Percentiles rank a stretch among this genome's conserved stretches.
phyloP scores from a whole-genome alignment of 92 coral and sea anemone species.

The Hydrozoanthus gracilis region DNA sequence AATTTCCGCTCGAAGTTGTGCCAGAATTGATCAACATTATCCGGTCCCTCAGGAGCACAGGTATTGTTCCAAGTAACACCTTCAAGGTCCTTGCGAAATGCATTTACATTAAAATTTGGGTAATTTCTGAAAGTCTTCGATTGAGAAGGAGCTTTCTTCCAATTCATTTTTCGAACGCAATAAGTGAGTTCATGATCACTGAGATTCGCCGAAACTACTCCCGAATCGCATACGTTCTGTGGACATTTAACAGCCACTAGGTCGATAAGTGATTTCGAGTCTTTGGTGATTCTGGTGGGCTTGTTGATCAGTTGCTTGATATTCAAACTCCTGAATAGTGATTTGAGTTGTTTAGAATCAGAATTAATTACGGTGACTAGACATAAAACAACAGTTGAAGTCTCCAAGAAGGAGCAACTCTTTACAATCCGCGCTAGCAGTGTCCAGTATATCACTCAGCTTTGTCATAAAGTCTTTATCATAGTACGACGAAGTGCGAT shows the following conservation, averaged over 20 bases:
- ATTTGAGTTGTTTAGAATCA: constrained; percentile 69
- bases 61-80: constrained; percentile 55
- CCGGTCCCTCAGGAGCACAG: constrained; percentile 50
- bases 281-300: constrained; percentile 64
- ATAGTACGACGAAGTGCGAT: constrained; percentile 57
- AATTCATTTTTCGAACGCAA: too few relatives aligned
- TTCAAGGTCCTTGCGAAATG: constrained; percentile 59
- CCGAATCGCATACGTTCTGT: constrained; percentile 64
- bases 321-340: constrained; percentile 50
- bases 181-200: constrained; percentile 77
- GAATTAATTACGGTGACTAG: constrained; percentile 26
- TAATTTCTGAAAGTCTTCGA: constrained; percentile 65
- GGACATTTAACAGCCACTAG: constrained; percentile 61
- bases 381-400: constrained; percentile 24
- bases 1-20: constrained; percentile 44
- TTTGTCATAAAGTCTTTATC: constrained; percentile 62
- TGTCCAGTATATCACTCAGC: constrained; percentile 52
- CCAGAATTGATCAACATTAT: constrained; percentile 57
- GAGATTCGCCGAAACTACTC: constrained; percentile 62
- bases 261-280: constrained; percentile 69
- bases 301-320: constrained; percentile 60
- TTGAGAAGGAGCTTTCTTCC: constrained; percentile 68
- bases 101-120: constrained; percentile 49
- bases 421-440: constrained; percentile 54
- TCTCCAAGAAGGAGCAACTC: constrained; percentile 26